These are phyloP conservation scores for Spea bombifrons DNA, from an alignment of 2,113 vertebrate species.

Conservation along the genomic window DNA sequence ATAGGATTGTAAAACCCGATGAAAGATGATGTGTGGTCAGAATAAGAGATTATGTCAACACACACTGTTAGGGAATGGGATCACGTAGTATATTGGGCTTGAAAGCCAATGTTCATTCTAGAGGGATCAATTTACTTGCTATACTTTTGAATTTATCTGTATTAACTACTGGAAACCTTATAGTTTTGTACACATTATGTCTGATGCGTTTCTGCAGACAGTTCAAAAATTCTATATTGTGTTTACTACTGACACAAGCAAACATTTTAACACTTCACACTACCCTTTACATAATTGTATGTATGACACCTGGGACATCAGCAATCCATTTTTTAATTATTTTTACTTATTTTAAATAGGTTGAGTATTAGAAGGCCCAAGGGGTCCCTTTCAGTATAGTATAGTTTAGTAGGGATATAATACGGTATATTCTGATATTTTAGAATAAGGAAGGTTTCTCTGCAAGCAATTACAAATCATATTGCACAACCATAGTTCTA, in stretches of 20 bases:
- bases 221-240: neutral
- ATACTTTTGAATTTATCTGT: conserved; percentile 22
- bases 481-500: no score
- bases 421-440: neutral
- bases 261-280: neutral
- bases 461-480: no score
- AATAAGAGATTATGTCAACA: conserved; percentile 49
- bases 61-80: conserved; percentile 28
- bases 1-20: conserved; percentile 46
- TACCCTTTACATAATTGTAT: neutral
- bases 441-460: neutral
- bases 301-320: no score
- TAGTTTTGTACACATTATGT: neutral
- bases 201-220: conserved; percentile 5
- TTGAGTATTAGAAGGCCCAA: neutral
- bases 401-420: neutral
- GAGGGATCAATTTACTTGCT: conserved; percentile 41
- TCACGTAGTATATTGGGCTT: conserved; percentile 43
- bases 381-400: neutral
- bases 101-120: conserved; percentile 30
- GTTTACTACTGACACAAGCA: neutral
- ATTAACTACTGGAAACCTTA: conserved; percentile 20
- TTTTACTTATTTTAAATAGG: neutral
- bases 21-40: conserved; percentile 46
- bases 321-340: neutral